phyloP scores from a whole-genome alignment of 1,140 invertebrate genomes.

The Propsilocerus akamusi region DNA sequence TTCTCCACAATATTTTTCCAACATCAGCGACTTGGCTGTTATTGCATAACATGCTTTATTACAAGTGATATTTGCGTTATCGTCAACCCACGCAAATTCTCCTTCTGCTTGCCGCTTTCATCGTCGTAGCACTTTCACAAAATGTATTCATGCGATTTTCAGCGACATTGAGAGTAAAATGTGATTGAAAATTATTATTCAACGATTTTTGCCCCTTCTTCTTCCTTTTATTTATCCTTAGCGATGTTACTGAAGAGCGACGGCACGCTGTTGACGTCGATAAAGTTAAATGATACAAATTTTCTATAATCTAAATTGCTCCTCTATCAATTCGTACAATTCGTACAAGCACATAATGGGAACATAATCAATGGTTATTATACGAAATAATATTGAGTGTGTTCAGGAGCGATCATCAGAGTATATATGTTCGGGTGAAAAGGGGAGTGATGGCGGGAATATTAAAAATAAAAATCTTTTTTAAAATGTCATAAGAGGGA shows the following conservation, averaged over 20 bases:
- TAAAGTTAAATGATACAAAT: conserved; percentile 4
- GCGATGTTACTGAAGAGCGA: neutral
- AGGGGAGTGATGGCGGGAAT: neutral
- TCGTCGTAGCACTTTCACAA: too few relatives aligned
- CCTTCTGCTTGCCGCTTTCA: neutral
- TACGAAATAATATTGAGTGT: too few relatives aligned
- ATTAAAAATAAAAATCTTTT: neutral
- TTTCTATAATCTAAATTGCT: conserved; percentile 4
- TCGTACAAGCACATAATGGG: neutral
- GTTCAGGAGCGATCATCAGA: too few relatives aligned
- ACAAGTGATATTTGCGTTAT: too few relatives aligned
- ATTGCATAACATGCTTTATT: conserved; percentile 1
- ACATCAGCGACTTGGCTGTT: neutral
- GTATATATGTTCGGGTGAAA: too few relatives aligned
- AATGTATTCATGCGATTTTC: neutral
- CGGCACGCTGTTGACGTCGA: neutral
- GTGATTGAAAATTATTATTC: conserved; percentile 4
- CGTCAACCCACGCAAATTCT: neutral
- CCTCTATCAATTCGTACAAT: neutral
- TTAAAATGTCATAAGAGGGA: too few relatives aligned
- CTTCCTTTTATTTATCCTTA: neutral
- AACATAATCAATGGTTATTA: conserved; percentile 4
- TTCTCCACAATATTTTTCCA: conserved; percentile 3
- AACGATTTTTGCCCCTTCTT: neutral
- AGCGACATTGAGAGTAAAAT: neutral